Evolutionary conservation across 92 coral and sea anemone species (phyloP).

Genomic region (Paragorgia papillata): DNA sequence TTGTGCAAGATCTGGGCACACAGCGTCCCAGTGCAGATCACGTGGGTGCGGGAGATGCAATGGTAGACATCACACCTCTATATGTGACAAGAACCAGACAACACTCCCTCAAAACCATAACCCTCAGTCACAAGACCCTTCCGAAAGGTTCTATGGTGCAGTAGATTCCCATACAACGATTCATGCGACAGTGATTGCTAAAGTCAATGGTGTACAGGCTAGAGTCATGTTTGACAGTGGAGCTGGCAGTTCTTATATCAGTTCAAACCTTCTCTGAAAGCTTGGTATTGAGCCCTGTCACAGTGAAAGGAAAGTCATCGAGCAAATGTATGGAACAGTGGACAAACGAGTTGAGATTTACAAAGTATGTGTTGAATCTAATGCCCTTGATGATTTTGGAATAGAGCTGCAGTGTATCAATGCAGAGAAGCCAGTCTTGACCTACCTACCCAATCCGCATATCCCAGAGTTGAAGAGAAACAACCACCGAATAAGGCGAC

Average conservation of each 20-base stretch:
- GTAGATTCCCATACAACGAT: conserved; percentile 30
- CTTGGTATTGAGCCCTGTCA: conserved; percentile 33
- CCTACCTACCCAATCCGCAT: too few relatives aligned
- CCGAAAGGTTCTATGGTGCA: too few relatives aligned
- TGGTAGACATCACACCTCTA: conserved; percentile 15
- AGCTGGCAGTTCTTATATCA: conserved; percentile 65
- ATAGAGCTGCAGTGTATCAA: too few relatives aligned
- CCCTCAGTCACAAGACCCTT: not conserved
- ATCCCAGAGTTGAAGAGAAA: conserved; percentile 48
- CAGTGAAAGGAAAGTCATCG: conserved; percentile 54
- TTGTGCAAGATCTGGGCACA: not conserved
- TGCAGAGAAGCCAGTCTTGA: too few relatives aligned
- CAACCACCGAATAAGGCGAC: conserved; percentile 35
- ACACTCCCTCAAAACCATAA: not conserved
- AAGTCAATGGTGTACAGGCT: too few relatives aligned
- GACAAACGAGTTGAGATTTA: conserved; percentile 47
- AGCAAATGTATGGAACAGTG: conserved; percentile 62
- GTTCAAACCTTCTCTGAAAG: too few relatives aligned
- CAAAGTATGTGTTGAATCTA: conserved; percentile 36
- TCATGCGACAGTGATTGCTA: conserved; percentile 42
- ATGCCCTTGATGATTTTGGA: too few relatives aligned
- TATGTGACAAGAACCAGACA: conserved; percentile 8
- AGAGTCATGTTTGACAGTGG: too few relatives aligned
- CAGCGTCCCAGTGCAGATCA: not conserved
- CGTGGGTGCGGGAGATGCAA: conserved; percentile 9